phyloP scores from a whole-genome alignment of 2,797 vertebrate genomes.

The Periparus ater region DNA sequence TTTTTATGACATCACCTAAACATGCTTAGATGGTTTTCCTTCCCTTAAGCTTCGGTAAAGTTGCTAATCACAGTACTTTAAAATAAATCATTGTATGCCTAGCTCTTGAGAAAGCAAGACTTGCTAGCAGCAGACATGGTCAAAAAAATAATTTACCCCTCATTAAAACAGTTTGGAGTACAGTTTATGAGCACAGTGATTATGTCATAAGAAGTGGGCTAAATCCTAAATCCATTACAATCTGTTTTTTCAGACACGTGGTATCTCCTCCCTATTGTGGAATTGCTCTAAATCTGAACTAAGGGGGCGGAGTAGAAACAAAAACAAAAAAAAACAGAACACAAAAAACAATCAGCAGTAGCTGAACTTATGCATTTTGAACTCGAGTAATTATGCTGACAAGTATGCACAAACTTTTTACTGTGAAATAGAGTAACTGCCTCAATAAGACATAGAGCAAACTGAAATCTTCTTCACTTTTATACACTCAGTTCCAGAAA shows the following conservation, averaged over 20 bases:
- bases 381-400: not conserved
- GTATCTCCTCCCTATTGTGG: not conserved
- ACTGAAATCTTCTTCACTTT: not conserved
- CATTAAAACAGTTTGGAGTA: not conserved
- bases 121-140: not conserved
- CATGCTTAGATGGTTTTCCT: not conserved
- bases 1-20: not conserved
- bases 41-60: not conserved
- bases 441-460: not conserved
- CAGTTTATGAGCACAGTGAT: not conserved
- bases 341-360: not conserved
- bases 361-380: not conserved
- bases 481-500: not conserved
- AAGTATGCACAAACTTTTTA: not conserved
- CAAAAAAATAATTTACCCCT: not conserved
- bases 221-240: conserved; percentile 2
- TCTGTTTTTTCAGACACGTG: not conserved
- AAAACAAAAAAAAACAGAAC: not conserved
- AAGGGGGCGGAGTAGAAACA: fast-evolving
- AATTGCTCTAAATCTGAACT: not conserved
- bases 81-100: not conserved
- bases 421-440: not conserved
- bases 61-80: not conserved
- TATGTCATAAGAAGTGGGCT: not conserved
- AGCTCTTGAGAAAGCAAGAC: not conserved